phyloP scores from a whole-genome alignment of 2,797 vertebrate species.

The Danio aesculapii region DNA sequence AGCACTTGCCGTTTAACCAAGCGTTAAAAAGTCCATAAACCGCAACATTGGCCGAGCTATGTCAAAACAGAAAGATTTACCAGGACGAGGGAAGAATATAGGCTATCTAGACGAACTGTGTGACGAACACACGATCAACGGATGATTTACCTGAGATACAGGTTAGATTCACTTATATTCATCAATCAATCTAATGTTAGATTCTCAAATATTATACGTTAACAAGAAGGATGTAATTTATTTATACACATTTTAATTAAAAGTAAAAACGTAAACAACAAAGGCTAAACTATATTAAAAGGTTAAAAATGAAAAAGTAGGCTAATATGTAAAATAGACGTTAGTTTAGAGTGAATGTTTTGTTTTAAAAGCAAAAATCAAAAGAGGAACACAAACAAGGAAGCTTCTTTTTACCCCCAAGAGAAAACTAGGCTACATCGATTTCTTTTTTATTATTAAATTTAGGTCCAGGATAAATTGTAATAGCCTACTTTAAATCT shows the following conservation, averaged over 20 bases:
- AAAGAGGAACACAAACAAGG: constrained; percentile 51
- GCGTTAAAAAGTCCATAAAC: neutral
- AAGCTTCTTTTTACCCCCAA: constrained; percentile 1
- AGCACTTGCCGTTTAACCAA: neutral
- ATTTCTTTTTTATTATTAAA: neutral
- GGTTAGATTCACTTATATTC: neutral
- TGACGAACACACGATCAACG: neutral
- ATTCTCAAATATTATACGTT: neutral
- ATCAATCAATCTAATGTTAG: neutral
- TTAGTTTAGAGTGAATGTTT: neutral
- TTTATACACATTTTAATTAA: neutral
- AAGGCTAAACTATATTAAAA: neutral
- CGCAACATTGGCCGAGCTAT: neutral
- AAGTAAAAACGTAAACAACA: neutral
- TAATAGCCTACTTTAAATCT: neutral
- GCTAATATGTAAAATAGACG: neutral
- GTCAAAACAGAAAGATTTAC: neutral
- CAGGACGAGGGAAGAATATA: neutral
- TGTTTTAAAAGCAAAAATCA: neutral
- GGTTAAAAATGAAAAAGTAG: neutral
- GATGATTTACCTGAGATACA: neutral
- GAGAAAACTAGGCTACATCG: neutral
- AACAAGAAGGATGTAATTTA: neutral
- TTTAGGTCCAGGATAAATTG: no score
- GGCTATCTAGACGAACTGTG: neutral